phyloP scores from a whole-genome alignment of 2,113 vertebrate species.

The Lepisosteus osseus region DNA sequence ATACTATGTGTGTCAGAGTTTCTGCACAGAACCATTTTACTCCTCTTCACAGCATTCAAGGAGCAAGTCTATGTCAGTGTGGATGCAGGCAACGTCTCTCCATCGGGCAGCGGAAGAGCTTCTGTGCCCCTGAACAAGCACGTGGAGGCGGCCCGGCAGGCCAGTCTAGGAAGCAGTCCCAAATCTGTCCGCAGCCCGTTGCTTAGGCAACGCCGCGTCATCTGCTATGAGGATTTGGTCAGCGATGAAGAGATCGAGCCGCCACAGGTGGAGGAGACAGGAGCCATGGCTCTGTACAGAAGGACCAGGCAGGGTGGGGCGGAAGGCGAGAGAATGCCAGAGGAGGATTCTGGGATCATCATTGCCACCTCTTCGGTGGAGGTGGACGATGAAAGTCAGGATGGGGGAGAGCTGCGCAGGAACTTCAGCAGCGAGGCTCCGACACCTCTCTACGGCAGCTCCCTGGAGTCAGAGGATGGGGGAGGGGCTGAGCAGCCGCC shows the following conservation, averaged over 20 bases:
- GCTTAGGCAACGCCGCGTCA: constrained; percentile 73
- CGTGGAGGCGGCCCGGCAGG: constrained; percentile 52
- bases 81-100: constrained; percentile 38
- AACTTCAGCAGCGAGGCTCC: constrained; percentile 47
- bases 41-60: constrained; percentile 41
- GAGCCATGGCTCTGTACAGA: constrained; percentile 35
- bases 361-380: constrained; percentile 50
- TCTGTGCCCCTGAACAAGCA: constrained; percentile 49
- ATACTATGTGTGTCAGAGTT: too few relatives aligned
- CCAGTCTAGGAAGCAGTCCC: constrained; percentile 66
- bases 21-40: not conserved
- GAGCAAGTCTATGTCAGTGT: constrained; percentile 51
- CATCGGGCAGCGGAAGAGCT: constrained; percentile 3
- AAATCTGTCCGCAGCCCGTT: constrained; percentile 75
- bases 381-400: constrained; percentile 45
- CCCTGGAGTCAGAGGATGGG: constrained; percentile 51
- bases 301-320: constrained; percentile 32
- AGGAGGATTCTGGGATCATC: constrained; percentile 42
- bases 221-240: constrained; percentile 69
- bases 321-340: constrained; percentile 36
- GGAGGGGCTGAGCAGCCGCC: constrained; percentile 16
- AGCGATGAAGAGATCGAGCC: constrained; percentile 68
- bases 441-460: constrained; percentile 48
- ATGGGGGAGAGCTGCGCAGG: constrained; percentile 43
- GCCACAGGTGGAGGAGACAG: constrained; percentile 26